Evolutionary conservation across 2,888 invertebrate genomes (phyloP).

Genomic region (Anaspis maculata): DNA sequence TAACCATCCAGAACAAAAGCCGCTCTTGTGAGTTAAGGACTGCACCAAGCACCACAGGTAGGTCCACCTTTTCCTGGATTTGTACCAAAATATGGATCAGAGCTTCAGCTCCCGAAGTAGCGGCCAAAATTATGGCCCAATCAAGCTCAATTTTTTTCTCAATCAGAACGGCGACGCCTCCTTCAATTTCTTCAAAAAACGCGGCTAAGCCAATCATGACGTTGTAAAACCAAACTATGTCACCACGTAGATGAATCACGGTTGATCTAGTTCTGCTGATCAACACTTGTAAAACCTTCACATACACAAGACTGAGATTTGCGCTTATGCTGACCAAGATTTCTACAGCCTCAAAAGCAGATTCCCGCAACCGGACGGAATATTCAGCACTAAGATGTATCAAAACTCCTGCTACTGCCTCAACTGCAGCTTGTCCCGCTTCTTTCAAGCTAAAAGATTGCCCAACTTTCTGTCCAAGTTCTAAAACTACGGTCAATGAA

Average conservation of each 20-base stretch:
- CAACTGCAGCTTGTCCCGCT: not conserved
- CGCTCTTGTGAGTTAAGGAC: not conserved
- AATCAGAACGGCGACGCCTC: not conserved
- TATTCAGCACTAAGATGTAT: not conserved
- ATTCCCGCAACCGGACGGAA: not conserved
- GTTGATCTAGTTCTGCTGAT: not conserved
- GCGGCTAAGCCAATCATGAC: not conserved
- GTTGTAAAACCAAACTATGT: not conserved
- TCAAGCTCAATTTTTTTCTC: not conserved
- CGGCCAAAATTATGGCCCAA: not conserved
- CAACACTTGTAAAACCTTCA: not conserved
- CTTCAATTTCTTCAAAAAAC: not conserved
- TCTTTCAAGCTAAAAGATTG: not conserved
- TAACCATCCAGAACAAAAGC: not conserved
- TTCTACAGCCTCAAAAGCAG: not conserved
- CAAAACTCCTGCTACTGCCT: not conserved
- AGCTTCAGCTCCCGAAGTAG: not conserved
- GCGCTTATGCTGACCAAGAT: not conserved
- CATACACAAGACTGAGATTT: not conserved
- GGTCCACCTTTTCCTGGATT: not conserved
- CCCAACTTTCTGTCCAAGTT: not conserved
- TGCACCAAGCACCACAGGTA: not conserved
- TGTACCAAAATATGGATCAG: not conserved
- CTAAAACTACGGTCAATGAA: not conserved
- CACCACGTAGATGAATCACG: no score